These are phyloP conservation scores for Kryptopterus vitreolus DNA, from an alignment of 2,797 vertebrate genomes.

Conservation along the genomic window DNA sequence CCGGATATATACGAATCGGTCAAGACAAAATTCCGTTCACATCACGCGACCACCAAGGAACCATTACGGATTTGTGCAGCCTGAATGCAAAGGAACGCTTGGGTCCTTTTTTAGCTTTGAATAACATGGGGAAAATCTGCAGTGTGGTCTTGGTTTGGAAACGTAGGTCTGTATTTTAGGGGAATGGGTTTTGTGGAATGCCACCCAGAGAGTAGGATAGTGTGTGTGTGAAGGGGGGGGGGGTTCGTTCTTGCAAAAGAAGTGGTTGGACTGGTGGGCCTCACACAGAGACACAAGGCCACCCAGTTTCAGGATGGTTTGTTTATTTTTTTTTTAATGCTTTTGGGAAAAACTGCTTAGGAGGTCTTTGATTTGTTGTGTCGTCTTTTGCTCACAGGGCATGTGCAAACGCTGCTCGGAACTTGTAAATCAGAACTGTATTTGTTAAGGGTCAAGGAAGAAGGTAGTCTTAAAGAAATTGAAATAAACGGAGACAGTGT, in stretches of 20 bases:
- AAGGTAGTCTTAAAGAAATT: too few species aligned
- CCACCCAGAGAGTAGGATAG: slow-evolving; percentile 77
- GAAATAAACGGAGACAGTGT: too few species aligned
- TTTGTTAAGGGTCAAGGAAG: slow-evolving; percentile 60
- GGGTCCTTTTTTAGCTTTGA: slow-evolving; percentile 25
- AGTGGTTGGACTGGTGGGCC: slow-evolving; percentile 80
- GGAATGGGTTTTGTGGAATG: slow-evolving; percentile 67
- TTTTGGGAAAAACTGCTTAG: slow-evolving; percentile 75
- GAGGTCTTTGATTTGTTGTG: slow-evolving; percentile 79
- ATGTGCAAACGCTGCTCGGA: slow-evolving; percentile 68
- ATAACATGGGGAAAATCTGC: slow-evolving; percentile 49
- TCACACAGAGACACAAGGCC: slow-evolving; percentile 78
- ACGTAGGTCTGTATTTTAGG: slow-evolving; percentile 35
- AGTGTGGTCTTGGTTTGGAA: slow-evolving; percentile 43
- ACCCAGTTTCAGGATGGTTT: slow-evolving; percentile 77
- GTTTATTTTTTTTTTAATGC: slow-evolving; percentile 78
- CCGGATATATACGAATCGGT: not conserved
- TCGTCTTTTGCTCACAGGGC: slow-evolving; percentile 66
- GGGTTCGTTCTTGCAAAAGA: slow-evolving; percentile 72
- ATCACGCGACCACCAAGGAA: slow-evolving; percentile 14
- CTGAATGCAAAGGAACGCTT: slow-evolving; percentile 24
- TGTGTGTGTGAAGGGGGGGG: slow-evolving; percentile 67
- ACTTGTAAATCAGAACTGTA: slow-evolving; percentile 66
- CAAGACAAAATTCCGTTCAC: slow-evolving; percentile 10
- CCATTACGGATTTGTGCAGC: slow-evolving; percentile 1